Conservation (phyloP, 2,888 invertebrate genomes). For the Sphecodes monilicornis region DNA sequence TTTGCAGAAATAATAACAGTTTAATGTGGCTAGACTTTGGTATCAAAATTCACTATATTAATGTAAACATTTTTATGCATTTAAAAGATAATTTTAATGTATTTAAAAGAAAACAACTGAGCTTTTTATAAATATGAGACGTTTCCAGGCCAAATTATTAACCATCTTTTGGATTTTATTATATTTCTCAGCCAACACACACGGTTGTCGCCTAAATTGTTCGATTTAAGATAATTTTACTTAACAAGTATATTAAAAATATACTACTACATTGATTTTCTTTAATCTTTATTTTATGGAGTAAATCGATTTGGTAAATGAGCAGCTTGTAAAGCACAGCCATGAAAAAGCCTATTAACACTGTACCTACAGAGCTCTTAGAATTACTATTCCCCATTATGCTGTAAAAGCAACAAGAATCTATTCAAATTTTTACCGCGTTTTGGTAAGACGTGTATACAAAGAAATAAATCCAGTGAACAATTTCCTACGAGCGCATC, state of each 20-base stretch:
- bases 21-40: too few species aligned
- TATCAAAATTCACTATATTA: too few species aligned
- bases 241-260: too few species aligned
- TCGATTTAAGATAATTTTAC: neutral
- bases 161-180: too few species aligned
- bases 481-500: too few species aligned
- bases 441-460: too few species aligned
- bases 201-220: neutral
- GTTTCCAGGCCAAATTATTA: neutral
- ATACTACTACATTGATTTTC: neutral
- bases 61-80: too few species aligned
- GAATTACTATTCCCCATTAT: neutral
- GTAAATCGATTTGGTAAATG: neutral
- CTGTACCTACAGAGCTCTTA: neutral
- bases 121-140: neutral
- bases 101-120: neutral
- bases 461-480: too few species aligned
- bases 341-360: neutral
- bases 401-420: neutral
- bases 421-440: neutral
- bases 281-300: neutral
- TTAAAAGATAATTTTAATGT: too few species aligned
- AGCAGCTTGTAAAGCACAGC: neutral
- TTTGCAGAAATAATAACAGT: too few species aligned
- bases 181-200: neutral